These are phyloP conservation scores for Neomorphus geoffroyi DNA, from an alignment of 2,797 vertebrate genomes.

Conservation along the genomic window DNA sequence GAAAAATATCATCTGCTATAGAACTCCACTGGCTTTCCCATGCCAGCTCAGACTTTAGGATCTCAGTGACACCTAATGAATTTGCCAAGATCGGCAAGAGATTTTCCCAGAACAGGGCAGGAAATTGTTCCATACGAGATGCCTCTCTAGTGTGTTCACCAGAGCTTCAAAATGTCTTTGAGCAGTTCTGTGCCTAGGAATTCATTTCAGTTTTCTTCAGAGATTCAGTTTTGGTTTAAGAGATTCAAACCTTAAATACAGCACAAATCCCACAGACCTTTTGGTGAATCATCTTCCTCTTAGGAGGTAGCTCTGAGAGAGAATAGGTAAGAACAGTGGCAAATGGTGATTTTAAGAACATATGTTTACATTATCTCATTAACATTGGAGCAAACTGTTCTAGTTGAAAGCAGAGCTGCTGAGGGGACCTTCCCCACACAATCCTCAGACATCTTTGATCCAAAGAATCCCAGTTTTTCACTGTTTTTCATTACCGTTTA, in stretches of 20 bases:
- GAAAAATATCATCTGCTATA: not conserved
- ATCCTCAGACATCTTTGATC: not conserved
- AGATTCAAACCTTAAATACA: not conserved
- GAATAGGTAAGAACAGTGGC: not conserved
- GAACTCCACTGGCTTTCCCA: not conserved
- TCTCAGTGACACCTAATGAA: not conserved
- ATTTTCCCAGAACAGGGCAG: not conserved
- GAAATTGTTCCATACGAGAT: not conserved
- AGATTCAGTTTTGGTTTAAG: not conserved
- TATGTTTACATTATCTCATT: not conserved
- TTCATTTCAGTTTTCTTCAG: not conserved
- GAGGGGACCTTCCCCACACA: not conserved
- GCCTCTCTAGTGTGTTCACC: not conserved
- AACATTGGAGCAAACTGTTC: not conserved
- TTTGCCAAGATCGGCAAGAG: accelerated
- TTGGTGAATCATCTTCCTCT: not conserved
- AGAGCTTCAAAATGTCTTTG: not conserved
- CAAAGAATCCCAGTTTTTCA: not conserved
- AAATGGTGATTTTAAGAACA: not conserved
- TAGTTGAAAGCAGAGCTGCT: not conserved
- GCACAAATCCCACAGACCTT: not conserved
- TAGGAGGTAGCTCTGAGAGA: not conserved
- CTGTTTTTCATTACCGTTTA: not conserved
- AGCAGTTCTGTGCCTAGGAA: not conserved
- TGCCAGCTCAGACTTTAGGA: not conserved